Percentiles rank a stretch among this genome's conserved stretches.
Evolutionary conservation across 2,113 vertebrate species (phyloP).

Genomic region (Bos indicus): DNA sequence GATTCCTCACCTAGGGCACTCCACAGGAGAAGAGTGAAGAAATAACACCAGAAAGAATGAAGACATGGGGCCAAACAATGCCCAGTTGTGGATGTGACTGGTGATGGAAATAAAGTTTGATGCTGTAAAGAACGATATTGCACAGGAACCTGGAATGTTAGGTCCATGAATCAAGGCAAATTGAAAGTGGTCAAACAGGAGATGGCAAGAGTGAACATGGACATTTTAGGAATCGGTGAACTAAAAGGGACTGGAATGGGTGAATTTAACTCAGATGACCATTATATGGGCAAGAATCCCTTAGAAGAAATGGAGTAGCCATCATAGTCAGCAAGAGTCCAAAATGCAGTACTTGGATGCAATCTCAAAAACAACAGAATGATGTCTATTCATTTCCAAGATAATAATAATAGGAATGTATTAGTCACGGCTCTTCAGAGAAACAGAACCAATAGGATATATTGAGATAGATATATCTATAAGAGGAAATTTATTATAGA

Average conservation of each 20-base stretch:
- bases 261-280: background rate
- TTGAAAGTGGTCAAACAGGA: background rate
- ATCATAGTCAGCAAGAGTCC: background rate
- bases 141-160: background rate
- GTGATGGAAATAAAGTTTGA: background rate
- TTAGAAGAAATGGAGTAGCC: background rate
- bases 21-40: background rate
- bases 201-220: background rate
- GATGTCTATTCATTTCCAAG: background rate
- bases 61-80: background rate
- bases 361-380: background rate
- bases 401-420: background rate
- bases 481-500: background rate
- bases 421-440: background rate
- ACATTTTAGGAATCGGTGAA: background rate
- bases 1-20: background rate
- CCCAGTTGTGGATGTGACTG: background rate
- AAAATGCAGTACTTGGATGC: background rate
- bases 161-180: background rate
- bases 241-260: background rate
- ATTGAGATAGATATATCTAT: background rate
- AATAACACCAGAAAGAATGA: background rate
- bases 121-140: background rate
- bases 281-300: background rate
- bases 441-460: background rate